Conservation (phyloP, 2,888 invertebrate genomes). For the Notodonta dromedarius region DNA sequence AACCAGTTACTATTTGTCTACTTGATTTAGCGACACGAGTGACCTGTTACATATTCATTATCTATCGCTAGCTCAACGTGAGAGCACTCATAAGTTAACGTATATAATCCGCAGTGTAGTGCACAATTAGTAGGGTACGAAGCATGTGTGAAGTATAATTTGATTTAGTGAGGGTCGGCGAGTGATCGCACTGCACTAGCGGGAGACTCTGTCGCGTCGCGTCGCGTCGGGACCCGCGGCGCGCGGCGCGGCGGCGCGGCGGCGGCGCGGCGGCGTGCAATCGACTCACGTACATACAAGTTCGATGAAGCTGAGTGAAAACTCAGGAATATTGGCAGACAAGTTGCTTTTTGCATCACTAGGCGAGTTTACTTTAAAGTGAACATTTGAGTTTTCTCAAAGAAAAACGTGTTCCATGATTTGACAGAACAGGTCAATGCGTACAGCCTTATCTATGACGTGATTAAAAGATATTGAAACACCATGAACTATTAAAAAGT, state of each 20-base stretch:
- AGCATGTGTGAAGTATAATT: constrained; percentile 10
- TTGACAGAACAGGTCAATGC: neutral
- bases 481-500: too few relatives aligned
- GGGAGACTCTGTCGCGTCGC: constrained; percentile 15
- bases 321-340: constrained; percentile 17
- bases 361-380: neutral
- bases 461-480: too few relatives aligned
- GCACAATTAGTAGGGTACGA: neutral
- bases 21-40: neutral
- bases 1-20: constrained; percentile 3
- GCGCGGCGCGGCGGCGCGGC: constrained; percentile 17
- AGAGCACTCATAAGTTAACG: neutral
- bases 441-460: too few relatives aligned
- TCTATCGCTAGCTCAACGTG: neutral
- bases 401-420: too few relatives aligned
- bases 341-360: neutral
- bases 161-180: constrained; percentile 11
- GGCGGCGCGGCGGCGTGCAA: constrained; percentile 19
- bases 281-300: constrained; percentile 15
- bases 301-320: constrained; percentile 25
- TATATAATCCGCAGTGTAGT: neutral
- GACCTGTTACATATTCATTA: neutral
- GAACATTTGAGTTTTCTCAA: neutral
- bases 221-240: constrained; percentile 8
- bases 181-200: constrained; percentile 8